Evolutionary conservation across 2,113 vertebrate genomes (phyloP).

Genomic region (Corvus moneduloides): DNA sequence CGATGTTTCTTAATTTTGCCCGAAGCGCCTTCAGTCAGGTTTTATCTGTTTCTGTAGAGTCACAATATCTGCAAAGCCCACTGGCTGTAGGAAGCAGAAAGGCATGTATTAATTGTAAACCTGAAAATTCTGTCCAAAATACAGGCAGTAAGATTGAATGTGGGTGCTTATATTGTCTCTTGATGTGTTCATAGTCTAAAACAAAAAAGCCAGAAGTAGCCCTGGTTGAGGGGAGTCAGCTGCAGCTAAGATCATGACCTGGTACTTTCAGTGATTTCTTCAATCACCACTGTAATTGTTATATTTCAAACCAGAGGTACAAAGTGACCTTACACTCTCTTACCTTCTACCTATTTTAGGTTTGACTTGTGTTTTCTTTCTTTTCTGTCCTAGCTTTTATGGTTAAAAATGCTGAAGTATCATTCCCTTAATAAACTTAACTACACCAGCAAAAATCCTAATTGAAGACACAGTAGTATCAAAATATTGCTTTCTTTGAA

Average conservation of each 20-base stretch:
- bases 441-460: background rate
- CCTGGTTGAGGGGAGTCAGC: background rate
- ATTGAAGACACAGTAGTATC: background rate
- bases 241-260: background rate
- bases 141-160: background rate
- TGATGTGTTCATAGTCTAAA: background rate
- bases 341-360: background rate
- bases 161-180: background rate
- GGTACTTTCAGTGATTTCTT: background rate
- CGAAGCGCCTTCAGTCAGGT: conserved; percentile 36
- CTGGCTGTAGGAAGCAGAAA: conserved; percentile 36
- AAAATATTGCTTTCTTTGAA: background rate
- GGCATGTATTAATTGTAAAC: conserved; percentile 15
- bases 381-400: background rate
- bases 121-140: conserved; percentile 6
- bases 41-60: conserved; percentile 47
- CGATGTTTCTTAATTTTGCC: conserved; percentile 56
- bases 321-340: background rate
- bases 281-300: background rate
- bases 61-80: conserved; percentile 15
- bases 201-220: background rate
- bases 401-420: background rate
- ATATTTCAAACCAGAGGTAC: background rate
- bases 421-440: background rate
- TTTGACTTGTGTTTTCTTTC: background rate